Base-by-base conservation (phyloP, 2,888 invertebrate genomes). In the Harpalus rubripes region DNA sequence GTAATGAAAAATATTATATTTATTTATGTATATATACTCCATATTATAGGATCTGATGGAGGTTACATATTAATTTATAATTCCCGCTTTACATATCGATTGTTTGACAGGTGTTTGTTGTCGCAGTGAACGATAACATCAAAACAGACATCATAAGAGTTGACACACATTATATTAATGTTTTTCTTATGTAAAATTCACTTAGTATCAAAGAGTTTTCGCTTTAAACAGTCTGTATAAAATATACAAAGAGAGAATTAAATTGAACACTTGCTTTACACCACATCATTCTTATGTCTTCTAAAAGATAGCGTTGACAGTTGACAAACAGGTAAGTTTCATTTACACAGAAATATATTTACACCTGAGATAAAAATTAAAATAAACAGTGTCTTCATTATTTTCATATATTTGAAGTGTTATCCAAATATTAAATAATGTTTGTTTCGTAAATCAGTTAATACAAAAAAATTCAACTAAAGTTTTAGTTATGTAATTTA, bases 11-110 rank as follows among this genome's bases (percentile, higher is more conserved):
- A 18, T 12, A 78, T 22, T 6, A 6, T 18, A 58, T 22, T 44
- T 18, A n/a, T n/a, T n/a, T n/a, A n/a, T 32, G 10, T 65, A 81
- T 61, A 72, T 41, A 41, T 83, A 83, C 83, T 74, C 83, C 74
- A 74, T 83, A 72, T 74, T 74, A 74, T 44, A 83, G 16, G 15
- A 22, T 18, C 18, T 39, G 74, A n/a, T 61, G 74, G 15, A 59
- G 74, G 74, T 83, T 83, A 83, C 83, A 83, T 83, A 44, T 74
- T 83, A 83, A 83, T 83, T 83, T 83, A 83, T 83, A 83, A 83
- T 83, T 83, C 83, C 83, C 83, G 83, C 83, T 58, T 83, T 59
- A 12, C 12, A 18, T 76, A 83, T 83, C 74, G 83, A 83, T 83
- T 83, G 44, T 32, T 58, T 72, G 52, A 76, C 83, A 83, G 76